These are phyloP conservation scores for Sinohyriopsis cumingii DNA, from an alignment of 2,888 invertebrate species.

Conservation along the genomic window DNA sequence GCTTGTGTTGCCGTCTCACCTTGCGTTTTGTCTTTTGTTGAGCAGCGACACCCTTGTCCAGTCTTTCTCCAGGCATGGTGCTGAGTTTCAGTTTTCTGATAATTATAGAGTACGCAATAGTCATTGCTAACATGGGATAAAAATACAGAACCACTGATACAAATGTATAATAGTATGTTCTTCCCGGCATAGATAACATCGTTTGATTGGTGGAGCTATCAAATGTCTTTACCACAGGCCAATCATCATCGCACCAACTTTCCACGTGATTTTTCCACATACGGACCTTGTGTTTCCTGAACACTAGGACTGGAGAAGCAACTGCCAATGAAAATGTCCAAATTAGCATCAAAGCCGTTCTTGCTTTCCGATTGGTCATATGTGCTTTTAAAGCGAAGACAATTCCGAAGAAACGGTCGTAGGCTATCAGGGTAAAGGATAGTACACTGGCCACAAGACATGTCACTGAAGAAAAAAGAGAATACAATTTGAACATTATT, in stretches of 20 bases:
- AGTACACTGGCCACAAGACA: slow-evolving; percentile 83
- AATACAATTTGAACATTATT: neutral
- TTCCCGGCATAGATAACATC: slow-evolving; percentile 71
- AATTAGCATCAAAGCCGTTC: slow-evolving; percentile 78
- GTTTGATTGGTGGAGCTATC: slow-evolving; percentile 24
- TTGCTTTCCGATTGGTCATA: slow-evolving; percentile 78
- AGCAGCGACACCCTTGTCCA: slow-evolving; percentile 51
- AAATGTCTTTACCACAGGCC: slow-evolving; percentile 39
- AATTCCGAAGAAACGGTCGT: slow-evolving; percentile 86
- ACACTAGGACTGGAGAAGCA: slow-evolving; percentile 74
- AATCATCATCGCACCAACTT: slow-evolving; percentile 80
- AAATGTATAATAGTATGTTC: slow-evolving; percentile 84
- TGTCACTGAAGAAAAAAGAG: slow-evolving; percentile 74
- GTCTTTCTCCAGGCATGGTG: slow-evolving; percentile 67
- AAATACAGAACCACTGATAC: slow-evolving; percentile 83
- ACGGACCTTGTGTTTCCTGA: slow-evolving; percentile 76
- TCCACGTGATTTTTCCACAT: slow-evolving; percentile 85
- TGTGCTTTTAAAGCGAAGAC: slow-evolving; percentile 81
- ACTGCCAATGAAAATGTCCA: slow-evolving; percentile 80
- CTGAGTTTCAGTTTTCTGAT: slow-evolving; percentile 77
- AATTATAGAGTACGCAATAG: slow-evolving; percentile 81
- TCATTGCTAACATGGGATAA: slow-evolving; percentile 83
- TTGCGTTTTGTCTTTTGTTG: slow-evolving; percentile 62
- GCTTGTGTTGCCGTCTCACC: slow-evolving; percentile 32
- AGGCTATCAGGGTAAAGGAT: slow-evolving; percentile 84